phyloP scores from a whole-genome alignment of 2,797 vertebrate genomes.

The Leucoraja ocellata region DNA sequence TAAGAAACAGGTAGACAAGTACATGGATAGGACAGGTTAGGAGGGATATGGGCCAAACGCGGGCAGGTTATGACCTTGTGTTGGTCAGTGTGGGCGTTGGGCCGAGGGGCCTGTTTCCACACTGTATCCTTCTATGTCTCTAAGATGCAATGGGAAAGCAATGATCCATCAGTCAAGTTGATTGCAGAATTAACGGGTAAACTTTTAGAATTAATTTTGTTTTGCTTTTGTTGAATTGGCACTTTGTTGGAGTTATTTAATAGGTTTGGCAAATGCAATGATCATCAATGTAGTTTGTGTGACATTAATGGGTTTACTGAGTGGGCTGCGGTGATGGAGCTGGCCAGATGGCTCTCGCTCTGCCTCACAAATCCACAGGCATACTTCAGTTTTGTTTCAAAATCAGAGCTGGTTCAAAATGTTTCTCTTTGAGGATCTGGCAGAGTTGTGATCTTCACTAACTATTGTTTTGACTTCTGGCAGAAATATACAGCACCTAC shows the following conservation, averaged over 20 bases:
- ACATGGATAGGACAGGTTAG: too few species aligned
- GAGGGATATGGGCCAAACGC: too few species aligned
- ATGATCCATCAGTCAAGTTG: not conserved
- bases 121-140: too few species aligned
- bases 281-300: not conserved
- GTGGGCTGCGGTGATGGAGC: not conserved
- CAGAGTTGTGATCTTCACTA: not conserved
- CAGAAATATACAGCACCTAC: not conserved
- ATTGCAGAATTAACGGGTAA: not conserved
- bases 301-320: conserved; percentile 14
- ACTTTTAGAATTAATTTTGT: not conserved
- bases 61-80: too few species aligned
- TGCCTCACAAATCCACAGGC: not conserved
- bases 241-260: not conserved
- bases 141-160: too few species aligned
- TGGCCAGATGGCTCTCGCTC: not conserved
- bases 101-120: too few species aligned
- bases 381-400: not conserved
- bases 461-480: not conserved
- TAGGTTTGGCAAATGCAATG: not conserved
- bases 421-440: not conserved
- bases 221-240: not conserved
- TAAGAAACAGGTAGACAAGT: too few species aligned
- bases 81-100: too few species aligned
- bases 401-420: not conserved